Evolutionary conservation across 2,113 vertebrate genomes (phyloP).

Genomic region (Rhineura floridana): DNA sequence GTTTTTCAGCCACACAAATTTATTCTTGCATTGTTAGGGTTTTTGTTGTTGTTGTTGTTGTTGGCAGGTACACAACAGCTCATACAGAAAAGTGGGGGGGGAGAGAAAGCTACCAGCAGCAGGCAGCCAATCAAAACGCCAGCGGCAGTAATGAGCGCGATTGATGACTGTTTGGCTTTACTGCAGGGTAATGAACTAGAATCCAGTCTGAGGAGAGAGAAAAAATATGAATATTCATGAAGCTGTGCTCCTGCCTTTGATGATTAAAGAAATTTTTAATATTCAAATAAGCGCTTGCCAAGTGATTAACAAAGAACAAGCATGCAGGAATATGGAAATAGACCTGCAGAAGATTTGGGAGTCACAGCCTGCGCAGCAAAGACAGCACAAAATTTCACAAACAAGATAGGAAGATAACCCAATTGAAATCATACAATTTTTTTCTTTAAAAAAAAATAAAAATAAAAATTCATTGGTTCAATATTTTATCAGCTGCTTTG

Average conservation of each 20-base stretch:
- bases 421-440: constrained; percentile 71
- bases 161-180: constrained; percentile 98
- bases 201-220: constrained; percentile 89
- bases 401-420: constrained; percentile 84
- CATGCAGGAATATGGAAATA: constrained; percentile 93
- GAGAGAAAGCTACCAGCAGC: constrained; percentile 79
- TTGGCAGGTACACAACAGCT: constrained; percentile 83
- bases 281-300: constrained; percentile 99
- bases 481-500: constrained; percentile 78
- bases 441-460: constrained; percentile 57
- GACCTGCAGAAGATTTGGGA: constrained; percentile 85
- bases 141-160: constrained; percentile 87
- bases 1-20: constrained; percentile 84
- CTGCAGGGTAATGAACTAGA: constrained; percentile 99
- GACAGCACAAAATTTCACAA: constrained; percentile 79
- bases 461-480: constrained; percentile 68
- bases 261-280: constrained; percentile 99
- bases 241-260: constrained; percentile 97
- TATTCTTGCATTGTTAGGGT: constrained; percentile 76
- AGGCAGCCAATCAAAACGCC: constrained; percentile 88
- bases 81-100: constrained; percentile 74
- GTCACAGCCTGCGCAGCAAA: constrained; percentile 77
- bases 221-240: constrained; percentile 99
- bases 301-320: constrained; percentile 98
- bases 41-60: constrained; percentile 48